These are phyloP conservation scores for Lucilia cuprina DNA, from an alignment of 1,140 invertebrate genomes.

Conservation along the genomic window DNA sequence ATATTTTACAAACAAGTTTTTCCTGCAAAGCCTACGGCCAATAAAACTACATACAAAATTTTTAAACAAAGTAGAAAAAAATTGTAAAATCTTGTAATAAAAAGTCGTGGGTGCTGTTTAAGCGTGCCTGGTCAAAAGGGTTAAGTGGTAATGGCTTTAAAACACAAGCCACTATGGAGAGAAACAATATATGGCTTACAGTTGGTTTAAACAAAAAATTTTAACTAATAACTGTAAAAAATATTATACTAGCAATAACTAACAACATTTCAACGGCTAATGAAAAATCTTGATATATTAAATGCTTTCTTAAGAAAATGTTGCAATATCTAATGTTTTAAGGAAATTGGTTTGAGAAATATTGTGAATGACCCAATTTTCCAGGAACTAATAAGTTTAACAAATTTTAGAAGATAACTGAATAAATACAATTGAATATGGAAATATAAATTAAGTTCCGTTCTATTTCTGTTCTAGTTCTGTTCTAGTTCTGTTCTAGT, in stretches of 20 bases:
- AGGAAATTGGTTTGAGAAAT: too few species aligned
- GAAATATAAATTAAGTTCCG: too few species aligned
- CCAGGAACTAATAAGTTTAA: too few species aligned
- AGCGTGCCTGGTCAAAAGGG: constrained; percentile 15
- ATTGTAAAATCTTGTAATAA: neutral
- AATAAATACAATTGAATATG: too few species aligned
- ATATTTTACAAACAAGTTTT: neutral
- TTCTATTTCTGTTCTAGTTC: too few species aligned
- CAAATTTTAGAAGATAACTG: too few species aligned
- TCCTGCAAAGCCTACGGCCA: neutral
- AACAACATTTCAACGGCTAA: too few species aligned
- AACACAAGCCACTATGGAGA: neutral
- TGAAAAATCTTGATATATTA: too few species aligned
- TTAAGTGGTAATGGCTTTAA: constrained; percentile 8
- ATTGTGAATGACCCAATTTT: too few species aligned
- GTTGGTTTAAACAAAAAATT: neutral
- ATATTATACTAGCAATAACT: neutral
- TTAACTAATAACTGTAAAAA: neutral
- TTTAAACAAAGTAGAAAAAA: neutral
- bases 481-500: too few species aligned
- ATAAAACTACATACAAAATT: neutral
- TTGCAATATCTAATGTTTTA: too few species aligned
- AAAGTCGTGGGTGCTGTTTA: neutral
- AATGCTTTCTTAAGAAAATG: too few species aligned
- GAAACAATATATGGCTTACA: neutral